phyloP scores from a whole-genome alignment of 2,113 vertebrate species.

The Vireo altiloquus region DNA sequence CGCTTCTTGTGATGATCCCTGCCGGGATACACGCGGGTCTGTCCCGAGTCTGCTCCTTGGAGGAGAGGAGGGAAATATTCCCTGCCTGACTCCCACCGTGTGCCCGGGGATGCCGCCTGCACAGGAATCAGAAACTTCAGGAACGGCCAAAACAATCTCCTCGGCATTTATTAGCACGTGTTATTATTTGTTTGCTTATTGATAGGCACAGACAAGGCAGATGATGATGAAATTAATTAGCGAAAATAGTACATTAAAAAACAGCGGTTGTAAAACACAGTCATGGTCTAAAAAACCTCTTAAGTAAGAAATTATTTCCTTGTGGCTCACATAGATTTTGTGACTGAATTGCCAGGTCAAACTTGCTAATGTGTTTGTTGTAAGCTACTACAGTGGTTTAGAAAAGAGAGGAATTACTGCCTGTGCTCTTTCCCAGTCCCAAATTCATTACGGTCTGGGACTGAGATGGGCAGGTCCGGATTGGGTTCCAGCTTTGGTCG shows the following conservation, averaged over 20 bases:
- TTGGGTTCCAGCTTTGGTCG: not conserved
- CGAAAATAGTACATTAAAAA: not conserved
- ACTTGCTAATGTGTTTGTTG: not conserved
- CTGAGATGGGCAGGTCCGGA: not conserved
- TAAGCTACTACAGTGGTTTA: not conserved
- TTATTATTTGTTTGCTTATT: not conserved
- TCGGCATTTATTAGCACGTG: not conserved
- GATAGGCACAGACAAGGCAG: not conserved
- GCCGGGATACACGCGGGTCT: not conserved
- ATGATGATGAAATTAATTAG: not conserved
- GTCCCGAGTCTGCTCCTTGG: not conserved
- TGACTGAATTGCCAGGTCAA: not conserved
- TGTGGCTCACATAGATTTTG: not conserved
- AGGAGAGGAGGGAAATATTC: not conserved
- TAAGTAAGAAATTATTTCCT: not conserved
- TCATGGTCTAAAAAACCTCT: not conserved
- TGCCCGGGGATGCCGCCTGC: not conserved
- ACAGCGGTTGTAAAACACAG: not conserved
- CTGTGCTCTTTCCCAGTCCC: not conserved
- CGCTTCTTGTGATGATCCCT: not conserved
- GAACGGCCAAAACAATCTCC: not conserved
- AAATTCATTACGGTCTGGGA: not conserved
- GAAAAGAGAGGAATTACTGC: not conserved
- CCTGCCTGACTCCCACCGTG: rapidly evolving
- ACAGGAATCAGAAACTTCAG: not conserved